Percentiles rank a stretch among this genome's conserved stretches.
phyloP scores from a whole-genome alignment of 2,113 vertebrate species.

The Peromyscus polionotus region DNA sequence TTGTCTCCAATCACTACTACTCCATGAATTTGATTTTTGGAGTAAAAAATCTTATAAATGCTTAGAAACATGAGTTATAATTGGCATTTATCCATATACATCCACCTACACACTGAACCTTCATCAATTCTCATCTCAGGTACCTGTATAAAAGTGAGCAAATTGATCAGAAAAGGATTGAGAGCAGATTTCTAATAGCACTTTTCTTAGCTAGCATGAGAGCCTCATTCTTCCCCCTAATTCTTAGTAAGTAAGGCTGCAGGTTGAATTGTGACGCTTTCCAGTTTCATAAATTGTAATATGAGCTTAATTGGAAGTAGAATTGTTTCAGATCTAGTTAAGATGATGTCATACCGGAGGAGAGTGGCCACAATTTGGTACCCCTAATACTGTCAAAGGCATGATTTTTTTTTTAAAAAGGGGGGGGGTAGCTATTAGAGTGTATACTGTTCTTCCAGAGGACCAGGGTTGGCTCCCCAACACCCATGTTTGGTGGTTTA shows the following conservation, averaged over 20 bases:
- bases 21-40: not conserved
- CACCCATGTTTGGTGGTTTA: not conserved
- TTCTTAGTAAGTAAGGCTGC: not conserved
- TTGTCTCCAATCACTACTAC: too few relatives aligned
- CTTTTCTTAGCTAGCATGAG: not conserved
- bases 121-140: not conserved
- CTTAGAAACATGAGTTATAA: not conserved
- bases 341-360: too few relatives aligned
- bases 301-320: not conserved
- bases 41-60: not conserved
- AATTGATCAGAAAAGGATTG: not conserved
- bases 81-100: not conserved
- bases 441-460: not conserved
- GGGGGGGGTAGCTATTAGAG: too few relatives aligned
- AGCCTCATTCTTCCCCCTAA: not conserved
- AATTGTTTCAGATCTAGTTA: not conserved
- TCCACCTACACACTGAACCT: not conserved
- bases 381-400: too few relatives aligned
- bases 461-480: not conserved
- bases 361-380: not conserved
- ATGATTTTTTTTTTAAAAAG: not conserved
- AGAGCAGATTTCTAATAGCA: not conserved
- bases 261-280: not conserved
- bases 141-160: not conserved
- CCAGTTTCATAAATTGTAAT: not conserved